Conservation (phyloP, 2,797 vertebrate genomes). For the Peromyscus attwateri region DNA sequence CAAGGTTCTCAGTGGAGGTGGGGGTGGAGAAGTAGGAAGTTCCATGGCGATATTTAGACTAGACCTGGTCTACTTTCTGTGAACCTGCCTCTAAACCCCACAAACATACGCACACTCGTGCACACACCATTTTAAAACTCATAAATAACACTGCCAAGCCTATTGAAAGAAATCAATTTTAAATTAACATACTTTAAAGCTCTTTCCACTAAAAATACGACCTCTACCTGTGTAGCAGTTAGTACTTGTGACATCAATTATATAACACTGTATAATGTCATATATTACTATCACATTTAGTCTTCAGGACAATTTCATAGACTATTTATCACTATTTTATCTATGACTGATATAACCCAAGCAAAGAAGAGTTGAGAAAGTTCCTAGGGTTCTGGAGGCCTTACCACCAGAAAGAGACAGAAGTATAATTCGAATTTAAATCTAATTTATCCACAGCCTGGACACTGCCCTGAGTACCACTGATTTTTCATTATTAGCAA, state of each 20-base stretch:
- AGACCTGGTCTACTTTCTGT: neutral
- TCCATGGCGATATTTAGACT: neutral
- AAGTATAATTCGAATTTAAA: conserved; percentile 29
- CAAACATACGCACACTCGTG: neutral
- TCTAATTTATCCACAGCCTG: conserved; percentile 21
- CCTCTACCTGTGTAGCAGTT: neutral
- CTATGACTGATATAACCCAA: neutral
- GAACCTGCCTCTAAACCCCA: neutral
- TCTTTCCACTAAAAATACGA: conserved; percentile 1
- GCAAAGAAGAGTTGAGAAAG: conserved; percentile 14
- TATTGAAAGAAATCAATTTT: conserved; percentile 22
- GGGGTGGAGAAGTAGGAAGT: neutral
- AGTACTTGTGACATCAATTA: neutral
- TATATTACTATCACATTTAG: neutral
- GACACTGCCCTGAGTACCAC: neutral
- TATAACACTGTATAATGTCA: neutral
- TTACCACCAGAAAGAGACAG: neutral
- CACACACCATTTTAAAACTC: neutral
- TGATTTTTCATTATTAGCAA: neutral
- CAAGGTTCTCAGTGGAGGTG: neutral
- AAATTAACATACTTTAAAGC: neutral
- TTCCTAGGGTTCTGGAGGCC: neutral
- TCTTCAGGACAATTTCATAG: neutral
- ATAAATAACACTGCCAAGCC: neutral
- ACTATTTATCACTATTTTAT: neutral